These are phyloP conservation scores for Caenorhabditis doughertyi DNA, from an alignment of 2,888 invertebrate genomes.

Conservation along the genomic window DNA sequence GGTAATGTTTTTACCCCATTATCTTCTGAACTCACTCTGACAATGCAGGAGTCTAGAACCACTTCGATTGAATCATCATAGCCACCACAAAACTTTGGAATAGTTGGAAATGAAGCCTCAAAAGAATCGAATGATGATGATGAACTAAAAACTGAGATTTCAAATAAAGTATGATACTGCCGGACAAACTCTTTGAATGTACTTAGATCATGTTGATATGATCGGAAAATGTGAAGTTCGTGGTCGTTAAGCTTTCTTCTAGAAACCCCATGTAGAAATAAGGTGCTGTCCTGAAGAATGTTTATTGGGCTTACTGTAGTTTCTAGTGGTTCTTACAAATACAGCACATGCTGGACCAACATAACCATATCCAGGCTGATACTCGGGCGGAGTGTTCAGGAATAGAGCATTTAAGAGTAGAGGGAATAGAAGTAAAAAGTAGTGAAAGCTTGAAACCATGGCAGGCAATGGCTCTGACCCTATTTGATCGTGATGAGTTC, in stretches of 20 bases:
- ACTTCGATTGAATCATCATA: constrained; percentile 72
- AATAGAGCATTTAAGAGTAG: constrained; percentile 1
- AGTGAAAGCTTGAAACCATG: constrained; percentile 43
- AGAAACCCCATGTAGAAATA: constrained; percentile 71
- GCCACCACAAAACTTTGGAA: constrained; percentile 71
- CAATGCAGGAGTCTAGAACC: constrained; percentile 68
- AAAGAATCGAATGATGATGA: constrained; percentile 54
- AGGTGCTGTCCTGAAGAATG: constrained; percentile 64
- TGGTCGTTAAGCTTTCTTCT: constrained; percentile 57
- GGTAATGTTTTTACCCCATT: too few relatives aligned
- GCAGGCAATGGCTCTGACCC: constrained; percentile 25
- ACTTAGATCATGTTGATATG: constrained; percentile 65
- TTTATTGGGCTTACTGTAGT: too few relatives aligned
- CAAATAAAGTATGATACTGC: neutral
- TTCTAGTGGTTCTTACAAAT: constrained; percentile 54
- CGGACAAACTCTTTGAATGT: constrained; percentile 65
- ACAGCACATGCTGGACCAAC: constrained; percentile 73
- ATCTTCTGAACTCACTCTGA: constrained; percentile 57
- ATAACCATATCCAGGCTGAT: constrained; percentile 85
- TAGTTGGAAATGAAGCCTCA: constrained; percentile 63
- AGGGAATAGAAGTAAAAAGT: constrained; percentile 38
- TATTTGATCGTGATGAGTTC: constrained; percentile 86
- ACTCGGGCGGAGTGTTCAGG: constrained; percentile 42
- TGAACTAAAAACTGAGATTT: constrained; percentile 27
- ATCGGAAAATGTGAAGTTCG: constrained; percentile 64